Conservation (phyloP, 2,113 vertebrate genomes). For the Prinia subflava region DNA sequence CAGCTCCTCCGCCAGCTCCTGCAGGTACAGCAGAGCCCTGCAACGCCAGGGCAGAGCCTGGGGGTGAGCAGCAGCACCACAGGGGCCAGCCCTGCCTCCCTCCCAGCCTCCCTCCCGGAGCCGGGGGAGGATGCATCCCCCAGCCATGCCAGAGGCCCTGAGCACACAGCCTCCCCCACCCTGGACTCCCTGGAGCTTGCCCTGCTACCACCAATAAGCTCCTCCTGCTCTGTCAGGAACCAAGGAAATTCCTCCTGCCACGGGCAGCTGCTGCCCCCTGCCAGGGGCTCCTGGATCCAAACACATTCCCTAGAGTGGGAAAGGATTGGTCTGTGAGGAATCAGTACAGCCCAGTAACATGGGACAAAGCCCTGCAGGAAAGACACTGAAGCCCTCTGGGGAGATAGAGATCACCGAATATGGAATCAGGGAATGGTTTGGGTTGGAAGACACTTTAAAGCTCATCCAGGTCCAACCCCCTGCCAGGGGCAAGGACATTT, state of each 20-base stretch:
- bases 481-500: neutral
- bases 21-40: conserved; percentile 92
- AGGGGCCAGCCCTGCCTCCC: neutral
- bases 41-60: neutral
- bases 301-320: neutral
- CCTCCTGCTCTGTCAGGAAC: neutral
- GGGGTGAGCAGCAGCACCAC: neutral
- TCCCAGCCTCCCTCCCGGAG: too few relatives aligned
- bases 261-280: neutral
- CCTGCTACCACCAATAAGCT: neutral
- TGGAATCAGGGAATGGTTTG: neutral
- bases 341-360: rapidly evolving
- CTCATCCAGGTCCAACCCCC: neutral
- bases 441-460: neutral
- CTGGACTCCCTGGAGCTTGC: neutral
- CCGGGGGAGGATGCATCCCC: rapidly evolving
- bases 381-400: rapidly evolving
- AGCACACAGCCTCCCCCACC: neutral
- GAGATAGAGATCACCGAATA: neutral
- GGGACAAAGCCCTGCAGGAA: neutral
- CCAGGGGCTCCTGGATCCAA: neutral
- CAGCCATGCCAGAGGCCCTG: too few relatives aligned
- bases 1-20: conserved; percentile 82
- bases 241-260: neutral
- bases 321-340: neutral